phyloP scores from a whole-genome alignment of 1,140 invertebrate species.

The Halotydeus destructor region DNA sequence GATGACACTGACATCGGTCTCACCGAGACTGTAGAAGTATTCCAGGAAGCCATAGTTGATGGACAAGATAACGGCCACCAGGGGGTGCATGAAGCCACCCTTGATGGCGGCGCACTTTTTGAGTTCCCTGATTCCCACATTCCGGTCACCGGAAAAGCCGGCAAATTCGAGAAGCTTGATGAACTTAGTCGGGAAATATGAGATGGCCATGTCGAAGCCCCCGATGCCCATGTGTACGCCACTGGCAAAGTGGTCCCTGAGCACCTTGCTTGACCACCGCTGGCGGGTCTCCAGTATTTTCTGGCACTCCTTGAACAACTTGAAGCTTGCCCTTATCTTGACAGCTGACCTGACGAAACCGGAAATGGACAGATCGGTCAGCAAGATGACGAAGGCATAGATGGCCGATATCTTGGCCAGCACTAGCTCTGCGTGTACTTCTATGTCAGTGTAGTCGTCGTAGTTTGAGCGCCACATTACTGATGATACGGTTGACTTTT shows the following conservation, averaged over 20 bases:
- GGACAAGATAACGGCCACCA: slow-evolving; percentile 59
- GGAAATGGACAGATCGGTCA: slow-evolving; percentile 80
- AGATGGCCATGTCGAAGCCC: slow-evolving; percentile 75
- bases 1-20: slow-evolving; percentile 25
- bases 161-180: slow-evolving; percentile 79
- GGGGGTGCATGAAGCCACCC: slow-evolving; percentile 52
- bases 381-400: slow-evolving; percentile 68
- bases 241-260: slow-evolving; percentile 62
- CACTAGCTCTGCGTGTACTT: slow-evolving; percentile 84
- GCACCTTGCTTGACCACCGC: slow-evolving; percentile 41
- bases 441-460: slow-evolving; percentile 47
- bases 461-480: slow-evolving; percentile 58
- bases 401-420: slow-evolving; percentile 74
- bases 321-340: slow-evolving; percentile 4
- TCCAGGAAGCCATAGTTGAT: slow-evolving; percentile 65
- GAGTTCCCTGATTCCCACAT: slow-evolving; percentile 47
- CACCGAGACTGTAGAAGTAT: slow-evolving; percentile 37
- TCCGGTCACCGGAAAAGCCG: slow-evolving; percentile 79
- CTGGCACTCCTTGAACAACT: slow-evolving; percentile 49
- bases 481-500: slow-evolving; percentile 43
- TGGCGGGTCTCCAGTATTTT: slow-evolving; percentile 52
- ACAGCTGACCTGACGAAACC: slow-evolving; percentile 72
- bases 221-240: slow-evolving; percentile 79
- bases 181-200: slow-evolving; percentile 60
- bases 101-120: slow-evolving; percentile 40